These are phyloP conservation scores for Oryctes rhinoceros DNA, from an alignment of 1,140 invertebrate species.

Conservation along the genomic window DNA sequence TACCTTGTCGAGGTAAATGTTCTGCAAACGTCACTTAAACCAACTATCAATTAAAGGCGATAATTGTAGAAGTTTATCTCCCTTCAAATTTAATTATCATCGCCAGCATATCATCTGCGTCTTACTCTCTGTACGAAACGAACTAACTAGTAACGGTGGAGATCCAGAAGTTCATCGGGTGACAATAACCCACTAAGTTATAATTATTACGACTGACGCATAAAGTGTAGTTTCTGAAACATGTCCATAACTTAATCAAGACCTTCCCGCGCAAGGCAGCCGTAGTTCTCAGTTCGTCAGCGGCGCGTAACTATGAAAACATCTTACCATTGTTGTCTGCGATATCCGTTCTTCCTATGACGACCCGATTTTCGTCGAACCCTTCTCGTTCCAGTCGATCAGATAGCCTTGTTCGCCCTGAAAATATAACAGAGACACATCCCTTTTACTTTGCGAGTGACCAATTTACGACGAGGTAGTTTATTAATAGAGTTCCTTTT, in stretches of 20 bases:
- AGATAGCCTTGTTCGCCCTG: constrained; percentile 9
- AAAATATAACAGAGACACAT: constrained; percentile 27
- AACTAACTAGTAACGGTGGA: not conserved
- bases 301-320: constrained; percentile 9
- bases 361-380: constrained; percentile 35
- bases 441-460: constrained; percentile 28
- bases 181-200: constrained; percentile 31
- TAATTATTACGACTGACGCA: constrained; percentile 34
- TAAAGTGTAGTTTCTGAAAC: constrained; percentile 20
- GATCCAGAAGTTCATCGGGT: constrained; percentile 13
- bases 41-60: not conserved
- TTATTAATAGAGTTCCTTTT: constrained; percentile 15
- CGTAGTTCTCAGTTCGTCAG: constrained; percentile 6
- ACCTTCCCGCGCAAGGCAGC: not conserved
- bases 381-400: constrained; percentile 33
- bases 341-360: constrained; percentile 13
- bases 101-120: not conserved
- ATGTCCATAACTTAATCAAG: constrained; percentile 23
- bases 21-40: no score
- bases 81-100: not conserved
- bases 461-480: constrained; percentile 16
- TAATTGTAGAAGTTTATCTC: not conserved
- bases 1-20: no score
- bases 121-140: not conserved
- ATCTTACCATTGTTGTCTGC: constrained; percentile 32